Percentiles rank a stretch among this genome's conserved stretches.
Evolutionary conservation across 1,140 invertebrate species (phyloP).

Genomic region (Pseudomyrmex pallidus): DNA sequence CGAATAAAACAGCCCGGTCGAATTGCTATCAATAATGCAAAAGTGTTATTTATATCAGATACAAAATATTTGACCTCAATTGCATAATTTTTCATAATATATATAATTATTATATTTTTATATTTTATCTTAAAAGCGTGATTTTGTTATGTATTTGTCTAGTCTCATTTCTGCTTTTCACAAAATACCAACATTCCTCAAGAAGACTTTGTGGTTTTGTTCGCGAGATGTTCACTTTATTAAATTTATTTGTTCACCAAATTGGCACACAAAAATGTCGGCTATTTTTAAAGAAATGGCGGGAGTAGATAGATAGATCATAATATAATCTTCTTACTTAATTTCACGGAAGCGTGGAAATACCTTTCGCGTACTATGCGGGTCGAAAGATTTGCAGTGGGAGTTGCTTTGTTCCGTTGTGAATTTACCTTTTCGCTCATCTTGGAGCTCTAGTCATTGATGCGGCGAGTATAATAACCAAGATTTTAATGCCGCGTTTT

Average conservation of each 20-base stretch:
- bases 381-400: background rate
- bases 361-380: slow-evolving; percentile 1
- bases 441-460: background rate
- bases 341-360: slow-evolving; percentile 34
- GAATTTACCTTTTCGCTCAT: slow-evolving; percentile 17
- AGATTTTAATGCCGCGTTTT: slow-evolving; percentile 11
- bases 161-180: background rate
- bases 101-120: background rate
- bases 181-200: background rate
- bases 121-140: background rate
- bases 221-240: slow-evolving; percentile 19
- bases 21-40: slow-evolving; percentile 18
- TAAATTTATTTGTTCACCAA: slow-evolving; percentile 28
- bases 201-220: background rate
- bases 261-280: slow-evolving; percentile 14
- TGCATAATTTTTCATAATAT: slow-evolving; percentile 4
- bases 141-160: background rate
- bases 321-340: slow-evolving; percentile 53
- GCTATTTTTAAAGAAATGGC: slow-evolving; percentile 53
- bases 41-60: background rate
- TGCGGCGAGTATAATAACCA: slow-evolving; percentile 5
- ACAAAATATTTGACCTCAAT: background rate
- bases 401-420: slow-evolving; percentile 23
- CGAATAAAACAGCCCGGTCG: slow-evolving; percentile 26
- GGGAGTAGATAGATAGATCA: slow-evolving; percentile 16